Percentiles rank a stretch among this genome's conserved stretches.
Evolutionary conservation across 2,797 vertebrate species (phyloP).

Genomic region (Acanthiza pusilla): DNA sequence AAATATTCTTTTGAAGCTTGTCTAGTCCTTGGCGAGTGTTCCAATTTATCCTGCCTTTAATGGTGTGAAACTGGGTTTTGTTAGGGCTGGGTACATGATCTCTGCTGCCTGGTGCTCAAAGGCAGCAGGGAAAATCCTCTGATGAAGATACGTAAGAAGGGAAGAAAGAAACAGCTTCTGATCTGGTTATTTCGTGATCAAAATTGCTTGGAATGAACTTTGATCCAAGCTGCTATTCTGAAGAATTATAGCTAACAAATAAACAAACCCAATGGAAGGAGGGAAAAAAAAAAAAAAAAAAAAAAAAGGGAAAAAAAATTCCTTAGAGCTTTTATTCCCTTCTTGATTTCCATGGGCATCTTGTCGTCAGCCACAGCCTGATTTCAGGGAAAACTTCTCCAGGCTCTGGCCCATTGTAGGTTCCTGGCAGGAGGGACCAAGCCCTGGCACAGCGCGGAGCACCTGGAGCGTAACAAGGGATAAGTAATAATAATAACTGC

Average conservation of each 20-base stretch:
- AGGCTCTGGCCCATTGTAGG: not conserved
- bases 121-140: not conserved
- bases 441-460: not conserved
- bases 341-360: rapidly evolving
- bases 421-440: not conserved
- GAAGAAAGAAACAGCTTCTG: not conserved
- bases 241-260: not conserved
- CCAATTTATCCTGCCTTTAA: conserved; percentile 12
- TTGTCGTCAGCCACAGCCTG: rapidly evolving
- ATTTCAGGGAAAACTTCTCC: not conserved
- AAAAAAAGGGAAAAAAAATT: no score
- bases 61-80: not conserved
- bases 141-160: not conserved
- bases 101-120: not conserved
- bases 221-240: not conserved
- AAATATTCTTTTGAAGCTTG: conserved; percentile 23
- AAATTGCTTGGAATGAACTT: not conserved
- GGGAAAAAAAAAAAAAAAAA: not conserved
- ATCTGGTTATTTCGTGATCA: not conserved
- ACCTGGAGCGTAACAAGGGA: conserved; percentile 26
- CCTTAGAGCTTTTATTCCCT: not conserved
- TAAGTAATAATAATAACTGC: conserved; percentile 47
- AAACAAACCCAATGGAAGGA: not conserved
- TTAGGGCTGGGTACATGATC: not conserved
- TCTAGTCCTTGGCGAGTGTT: not conserved